phyloP scores from a whole-genome alignment of 2,888 invertebrate species.

The Megamerina dolium region DNA sequence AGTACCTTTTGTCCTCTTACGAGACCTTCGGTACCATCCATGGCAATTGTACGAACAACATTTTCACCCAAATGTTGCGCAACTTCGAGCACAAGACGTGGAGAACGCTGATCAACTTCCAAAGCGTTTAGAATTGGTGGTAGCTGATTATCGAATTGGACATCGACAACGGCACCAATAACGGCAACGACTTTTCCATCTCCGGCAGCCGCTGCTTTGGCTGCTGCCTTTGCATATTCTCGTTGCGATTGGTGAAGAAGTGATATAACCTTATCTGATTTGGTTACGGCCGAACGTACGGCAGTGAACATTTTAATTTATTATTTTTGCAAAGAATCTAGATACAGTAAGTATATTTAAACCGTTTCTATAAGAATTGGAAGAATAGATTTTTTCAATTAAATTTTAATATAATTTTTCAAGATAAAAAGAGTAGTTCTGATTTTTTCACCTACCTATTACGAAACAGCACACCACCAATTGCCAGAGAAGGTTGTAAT shows the following conservation, averaged over 20 bases:
- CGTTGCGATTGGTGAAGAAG: conserved; percentile 29
- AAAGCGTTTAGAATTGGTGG: conserved; percentile 92
- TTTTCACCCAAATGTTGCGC: conserved; percentile 89
- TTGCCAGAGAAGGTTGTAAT: conserved; percentile 19
- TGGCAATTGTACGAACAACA: conserved; percentile 83
- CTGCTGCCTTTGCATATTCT: conserved; percentile 32
- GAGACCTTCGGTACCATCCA: conserved; percentile 88
- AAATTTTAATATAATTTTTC: conserved; percentile 11
- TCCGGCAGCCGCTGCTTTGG: conserved; percentile 25
- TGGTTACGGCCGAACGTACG: conserved; percentile 21
- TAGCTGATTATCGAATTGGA: conserved; percentile 81
- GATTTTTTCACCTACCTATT: conserved; percentile 27
- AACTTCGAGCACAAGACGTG: conserved; percentile 65
- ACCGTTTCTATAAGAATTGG: conserved; percentile 11
- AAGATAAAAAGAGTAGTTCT: conserved; percentile 15
- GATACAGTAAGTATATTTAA: conserved; percentile 17
- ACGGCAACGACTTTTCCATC: conserved; percentile 63
- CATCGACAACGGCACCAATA: conserved; percentile 95
- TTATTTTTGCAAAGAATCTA: conserved; percentile 10
- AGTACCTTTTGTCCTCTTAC: conserved; percentile 71
- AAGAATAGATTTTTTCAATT: too few relatives aligned
- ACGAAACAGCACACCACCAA: conserved; percentile 30
- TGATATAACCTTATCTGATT: conserved; percentile 34
- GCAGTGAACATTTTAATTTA: conserved; percentile 15
- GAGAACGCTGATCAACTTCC: conserved; percentile 77